Evolutionary conservation across 2,113 vertebrate species (phyloP).

Genomic region (Leucoraja erinaceus): DNA sequence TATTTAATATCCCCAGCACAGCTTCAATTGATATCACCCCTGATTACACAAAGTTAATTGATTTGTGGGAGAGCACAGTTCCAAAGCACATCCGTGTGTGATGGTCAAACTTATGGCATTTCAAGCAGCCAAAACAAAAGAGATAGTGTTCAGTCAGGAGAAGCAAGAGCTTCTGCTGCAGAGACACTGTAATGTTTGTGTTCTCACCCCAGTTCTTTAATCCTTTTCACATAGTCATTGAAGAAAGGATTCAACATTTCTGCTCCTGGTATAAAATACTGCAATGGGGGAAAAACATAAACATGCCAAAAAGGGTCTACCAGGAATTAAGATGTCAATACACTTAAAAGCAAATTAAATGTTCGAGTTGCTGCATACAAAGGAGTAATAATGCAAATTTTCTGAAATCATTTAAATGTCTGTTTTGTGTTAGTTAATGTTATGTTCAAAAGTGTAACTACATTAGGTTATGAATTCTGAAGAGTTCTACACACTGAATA

Average conservation of each 20-base stretch:
- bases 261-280: background rate
- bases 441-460: background rate
- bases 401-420: background rate
- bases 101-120: too few relatives aligned
- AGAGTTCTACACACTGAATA: background rate
- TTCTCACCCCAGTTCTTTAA: background rate
- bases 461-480: background rate
- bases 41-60: background rate
- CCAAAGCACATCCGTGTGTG: background rate
- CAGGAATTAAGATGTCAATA: too few relatives aligned
- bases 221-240: background rate
- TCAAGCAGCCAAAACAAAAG: background rate
- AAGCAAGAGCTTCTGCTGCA: background rate
- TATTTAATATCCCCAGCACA: background rate
- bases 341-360: too few relatives aligned
- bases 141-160: background rate
- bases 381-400: background rate
- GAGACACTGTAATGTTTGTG: background rate
- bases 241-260: background rate
- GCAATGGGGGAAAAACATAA: background rate
- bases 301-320: too few relatives aligned
- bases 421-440: background rate
- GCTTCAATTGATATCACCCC: background rate
- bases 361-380: too few relatives aligned
- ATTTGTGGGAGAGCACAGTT: background rate